Conservation (phyloP, 2,113 vertebrate genomes). For the Chelonoidis abingdonii region DNA sequence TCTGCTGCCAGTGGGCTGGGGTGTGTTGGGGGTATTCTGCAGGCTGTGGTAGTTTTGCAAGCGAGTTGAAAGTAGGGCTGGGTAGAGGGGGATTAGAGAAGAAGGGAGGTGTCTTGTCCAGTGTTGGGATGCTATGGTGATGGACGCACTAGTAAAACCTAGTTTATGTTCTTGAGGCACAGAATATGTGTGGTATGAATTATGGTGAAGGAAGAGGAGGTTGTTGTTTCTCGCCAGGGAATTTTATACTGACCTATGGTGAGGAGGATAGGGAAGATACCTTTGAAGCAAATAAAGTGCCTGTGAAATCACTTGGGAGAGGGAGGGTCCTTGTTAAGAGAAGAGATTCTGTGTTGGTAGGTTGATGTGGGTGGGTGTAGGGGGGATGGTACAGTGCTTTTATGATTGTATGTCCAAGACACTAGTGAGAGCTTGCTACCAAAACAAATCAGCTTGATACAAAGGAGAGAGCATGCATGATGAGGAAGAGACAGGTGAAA, state of each 20-base stretch:
- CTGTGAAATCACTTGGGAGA: not conserved
- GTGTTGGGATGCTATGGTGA: not conserved
- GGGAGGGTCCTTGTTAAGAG: not conserved
- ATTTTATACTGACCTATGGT: not conserved
- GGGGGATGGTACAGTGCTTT: not conserved
- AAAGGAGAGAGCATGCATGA: not conserved
- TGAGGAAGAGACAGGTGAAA: not conserved
- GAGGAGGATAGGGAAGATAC: not conserved
- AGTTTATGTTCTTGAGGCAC: not conserved
- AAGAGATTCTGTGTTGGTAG: not conserved
- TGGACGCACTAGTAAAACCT: not conserved
- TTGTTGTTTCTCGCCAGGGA: slow-evolving; percentile 1
- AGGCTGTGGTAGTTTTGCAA: not conserved
- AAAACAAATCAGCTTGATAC: not conserved
- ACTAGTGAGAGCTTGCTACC: not conserved
- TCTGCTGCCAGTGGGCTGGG: not conserved
- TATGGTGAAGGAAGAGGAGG: not conserved
- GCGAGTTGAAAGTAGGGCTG: not conserved
- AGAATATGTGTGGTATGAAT: not conserved
- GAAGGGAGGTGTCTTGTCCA: not conserved
- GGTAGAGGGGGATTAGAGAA: not conserved
- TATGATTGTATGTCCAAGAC: not conserved
- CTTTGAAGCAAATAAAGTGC: not conserved
- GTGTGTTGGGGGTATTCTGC: not conserved
- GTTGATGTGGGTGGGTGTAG: not conserved